Evolutionary conservation across 2,888 invertebrate genomes (phyloP), one percentile per base, ranked within the genome.

Genomic region (Macaria notata): DNA sequence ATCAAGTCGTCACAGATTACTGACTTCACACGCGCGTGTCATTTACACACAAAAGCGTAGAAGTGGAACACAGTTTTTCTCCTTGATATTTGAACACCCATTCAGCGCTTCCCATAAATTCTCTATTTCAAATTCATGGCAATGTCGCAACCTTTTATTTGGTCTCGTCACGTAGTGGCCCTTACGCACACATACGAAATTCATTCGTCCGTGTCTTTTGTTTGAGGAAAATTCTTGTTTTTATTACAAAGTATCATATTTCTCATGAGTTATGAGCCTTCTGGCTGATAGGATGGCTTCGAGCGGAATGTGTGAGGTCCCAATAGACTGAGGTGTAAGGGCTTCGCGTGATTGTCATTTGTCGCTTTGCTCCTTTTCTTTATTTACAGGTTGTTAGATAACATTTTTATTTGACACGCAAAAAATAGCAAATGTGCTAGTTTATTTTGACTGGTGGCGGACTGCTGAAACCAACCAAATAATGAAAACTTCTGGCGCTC

Each of bases 51-150:
- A 36, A 36, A 36, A 36, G 33, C 33, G 33, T 36, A 7, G 4
- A 4, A 36, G 4, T 36, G 33, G 33, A 45, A 9, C 33, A 7
- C 41, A 45, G 41, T 30, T 52, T 49, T 41, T 44, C 49, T 48
- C 53, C 50, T 57, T 57, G 49, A 57, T 55, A 61, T 64, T 54
- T 46, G 49, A 53, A 55, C 56, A 59, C 54, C 48, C 57, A 60
- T 54, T 52, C 46, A 62, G 46, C 63, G 61, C 63, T 64, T 39
- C 56, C 62, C 64, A 69, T 68, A 63, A 68, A 69, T 68, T 66
- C 49, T 70, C 67, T 65, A 68, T 71, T 75, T 70, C 50, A 70
- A 74, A 78, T 77, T 76, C 72, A 76, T 74, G 65, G 59, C 66
- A 61, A 63, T 68, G 68, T 71, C 69, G 64, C 62, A 69, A 72